Conservation (phyloP, 2,113 vertebrate genomes). For the Daboia siamensis region DNA sequence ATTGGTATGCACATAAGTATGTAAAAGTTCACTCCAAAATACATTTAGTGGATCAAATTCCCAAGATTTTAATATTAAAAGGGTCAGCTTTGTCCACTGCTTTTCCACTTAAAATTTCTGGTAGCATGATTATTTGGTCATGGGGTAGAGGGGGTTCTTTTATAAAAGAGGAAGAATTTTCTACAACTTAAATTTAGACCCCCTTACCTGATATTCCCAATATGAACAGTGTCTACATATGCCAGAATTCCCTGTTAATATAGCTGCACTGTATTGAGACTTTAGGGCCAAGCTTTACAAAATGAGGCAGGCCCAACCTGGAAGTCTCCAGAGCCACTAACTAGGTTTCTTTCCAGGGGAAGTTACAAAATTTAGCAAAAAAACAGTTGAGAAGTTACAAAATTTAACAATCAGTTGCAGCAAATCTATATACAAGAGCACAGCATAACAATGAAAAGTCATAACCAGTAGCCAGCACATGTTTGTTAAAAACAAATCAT, state of each 20-base stretch:
- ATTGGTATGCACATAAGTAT: background rate
- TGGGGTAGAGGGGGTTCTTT: background rate
- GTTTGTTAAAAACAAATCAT: no score
- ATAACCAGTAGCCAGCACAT: no score
- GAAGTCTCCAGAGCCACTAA: background rate
- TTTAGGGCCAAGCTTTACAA: background rate
- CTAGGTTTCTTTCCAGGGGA: background rate
- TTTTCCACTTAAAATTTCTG: background rate
- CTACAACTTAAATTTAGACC: background rate
- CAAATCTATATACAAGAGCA: background rate
- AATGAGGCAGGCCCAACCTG: background rate
- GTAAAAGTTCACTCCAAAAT: background rate
- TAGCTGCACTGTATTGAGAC: background rate
- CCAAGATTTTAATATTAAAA: background rate
- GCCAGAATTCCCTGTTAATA: background rate
- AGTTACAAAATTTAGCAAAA: background rate
- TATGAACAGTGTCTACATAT: background rate
- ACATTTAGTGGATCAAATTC: background rate
- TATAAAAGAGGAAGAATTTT: background rate
- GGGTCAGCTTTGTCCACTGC: background rate
- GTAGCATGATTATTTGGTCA: background rate
- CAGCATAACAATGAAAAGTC: background rate
- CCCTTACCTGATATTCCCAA: background rate
- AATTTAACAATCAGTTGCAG: background rate
- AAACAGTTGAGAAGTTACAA: background rate